Percentiles rank a stretch among this genome's conserved stretches.
Evolutionary conservation across 2,113 vertebrate species (phyloP).

Genomic region (Xiphias gladius): DNA sequence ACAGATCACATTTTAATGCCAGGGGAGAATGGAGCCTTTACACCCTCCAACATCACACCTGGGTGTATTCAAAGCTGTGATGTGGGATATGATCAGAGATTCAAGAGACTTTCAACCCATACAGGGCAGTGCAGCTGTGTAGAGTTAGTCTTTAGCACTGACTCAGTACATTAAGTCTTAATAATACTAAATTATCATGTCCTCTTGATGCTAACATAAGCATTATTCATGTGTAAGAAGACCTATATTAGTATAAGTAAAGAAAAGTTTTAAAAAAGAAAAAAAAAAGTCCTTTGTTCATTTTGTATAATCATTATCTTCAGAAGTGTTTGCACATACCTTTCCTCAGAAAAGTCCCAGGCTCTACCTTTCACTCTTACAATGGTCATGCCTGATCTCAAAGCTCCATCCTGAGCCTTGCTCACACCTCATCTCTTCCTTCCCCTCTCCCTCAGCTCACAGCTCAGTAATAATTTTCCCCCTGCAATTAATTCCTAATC

Average conservation of each 20-base stretch:
- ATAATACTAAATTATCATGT: neutral
- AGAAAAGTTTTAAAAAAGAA: neutral
- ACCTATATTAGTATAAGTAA: neutral
- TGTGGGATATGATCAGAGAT: no score
- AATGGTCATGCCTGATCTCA: conserved; percentile 49
- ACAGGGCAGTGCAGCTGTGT: neutral
- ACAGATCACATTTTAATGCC: neutral
- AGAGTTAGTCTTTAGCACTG: neutral
- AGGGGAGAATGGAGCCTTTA: neutral
- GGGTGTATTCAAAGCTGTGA: neutral
- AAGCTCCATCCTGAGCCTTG: conserved; percentile 26
- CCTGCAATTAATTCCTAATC: conserved; percentile 71
- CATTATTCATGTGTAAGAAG: neutral
- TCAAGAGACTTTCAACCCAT: no score
- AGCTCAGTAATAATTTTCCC: conserved; percentile 64
- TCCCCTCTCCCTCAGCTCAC: conserved; percentile 53
- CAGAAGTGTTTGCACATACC: neutral
- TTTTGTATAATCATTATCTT: neutral
- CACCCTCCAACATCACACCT: neutral
- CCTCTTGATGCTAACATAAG: neutral
- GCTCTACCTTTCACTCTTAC: conserved; percentile 20
- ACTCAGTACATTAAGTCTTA: neutral
- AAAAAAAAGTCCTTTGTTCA: neutral
- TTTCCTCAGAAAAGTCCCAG: neutral
- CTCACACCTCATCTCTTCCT: conserved; percentile 61